These are phyloP conservation scores for Xiphophorus birchmanni DNA, from an alignment of 2,797 vertebrate genomes.

Conservation along the genomic window DNA sequence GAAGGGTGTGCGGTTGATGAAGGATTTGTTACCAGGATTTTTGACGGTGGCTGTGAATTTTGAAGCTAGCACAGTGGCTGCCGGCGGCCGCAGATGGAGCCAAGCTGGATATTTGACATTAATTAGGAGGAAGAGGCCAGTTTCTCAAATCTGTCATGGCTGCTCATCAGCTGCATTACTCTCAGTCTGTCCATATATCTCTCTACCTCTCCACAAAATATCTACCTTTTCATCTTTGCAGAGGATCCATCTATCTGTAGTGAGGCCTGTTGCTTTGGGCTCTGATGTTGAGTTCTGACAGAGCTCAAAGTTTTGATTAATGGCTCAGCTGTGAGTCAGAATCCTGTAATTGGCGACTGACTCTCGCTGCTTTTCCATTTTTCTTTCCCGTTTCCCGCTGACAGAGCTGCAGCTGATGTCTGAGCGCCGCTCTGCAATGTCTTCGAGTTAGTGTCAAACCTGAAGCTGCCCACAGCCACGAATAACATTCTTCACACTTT, in stretches of 20 bases:
- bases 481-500: slow-evolving; percentile 44
- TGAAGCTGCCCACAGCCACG: slow-evolving; percentile 14
- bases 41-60: slow-evolving; percentile 26
- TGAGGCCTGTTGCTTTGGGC: slow-evolving; percentile 27
- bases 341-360: slow-evolving; percentile 64
- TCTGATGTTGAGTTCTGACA: slow-evolving; percentile 46
- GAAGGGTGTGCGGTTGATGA: slow-evolving; percentile 36
- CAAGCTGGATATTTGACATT: slow-evolving; percentile 56
- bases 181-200: slow-evolving; percentile 26
- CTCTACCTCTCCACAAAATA: slow-evolving; percentile 26
- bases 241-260: slow-evolving; percentile 13
- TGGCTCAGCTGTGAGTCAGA: slow-evolving; percentile 66
- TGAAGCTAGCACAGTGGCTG: slow-evolving; percentile 21
- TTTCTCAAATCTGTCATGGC: slow-evolving; percentile 52
- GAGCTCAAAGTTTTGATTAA: slow-evolving; percentile 71
- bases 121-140: slow-evolving; percentile 63
- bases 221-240: slow-evolving; percentile 28
- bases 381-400: slow-evolving; percentile 23
- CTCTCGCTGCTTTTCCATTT: slow-evolving; percentile 38
- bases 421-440: slow-evolving; percentile 24
- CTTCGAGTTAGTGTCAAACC: slow-evolving; percentile 56
- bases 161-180: slow-evolving; percentile 45
- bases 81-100: slow-evolving; percentile 55
- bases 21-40: slow-evolving; percentile 51
- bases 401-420: slow-evolving; percentile 45